Evolutionary conservation across 2,797 vertebrate genomes (phyloP), one percentile per base, ranked within the genome.

Genomic region (Adelosebastes latens): DNA sequence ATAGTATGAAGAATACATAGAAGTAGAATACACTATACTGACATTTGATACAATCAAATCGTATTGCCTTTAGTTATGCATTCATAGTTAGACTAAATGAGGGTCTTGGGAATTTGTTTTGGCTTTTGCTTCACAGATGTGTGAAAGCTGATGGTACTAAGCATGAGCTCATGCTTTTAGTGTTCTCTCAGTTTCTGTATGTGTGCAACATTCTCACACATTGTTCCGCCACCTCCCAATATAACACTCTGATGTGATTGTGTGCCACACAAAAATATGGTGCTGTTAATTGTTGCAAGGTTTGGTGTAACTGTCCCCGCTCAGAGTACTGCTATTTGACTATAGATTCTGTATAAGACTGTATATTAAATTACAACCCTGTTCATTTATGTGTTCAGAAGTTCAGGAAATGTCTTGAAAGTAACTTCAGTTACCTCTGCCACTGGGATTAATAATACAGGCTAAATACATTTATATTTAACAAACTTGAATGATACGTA

Each of bases 201-300:
- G 78, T 63, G 29, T 81, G 62, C 36, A 76, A 58, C 73, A 62
- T 64, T 80, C 73, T 84, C 88, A 87, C 83, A 58, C 85, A 63
- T 83, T 42, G 53, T 70, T 85, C 71, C 72, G 12, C 49, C 85
- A 77, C 85, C 82, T 89, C 73, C 72, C 31, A 36, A 81, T 69
- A 83, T 85, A 84, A 60, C 77, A 2, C 62, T n/a, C 49, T 27
- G 66, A 36, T 46, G 42, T 78, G 67, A 71, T 32, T 69, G 52
- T 59, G 29, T 58, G 22, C 55, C 79, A 63, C 70, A 39, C 64
- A 60, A 22, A 79, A 77, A 78, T 60, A 75, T 71, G 79, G 49
- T 80, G 75, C 25, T 16, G 46, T 75, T 72, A 68, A 65, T 83
- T 90, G 67, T 75, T 65, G 62, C 67, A 36, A 16, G 61, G 39